Base-by-base conservation (phyloP, 2,113 vertebrate species). In the Ahaetulla prasina region DNA sequence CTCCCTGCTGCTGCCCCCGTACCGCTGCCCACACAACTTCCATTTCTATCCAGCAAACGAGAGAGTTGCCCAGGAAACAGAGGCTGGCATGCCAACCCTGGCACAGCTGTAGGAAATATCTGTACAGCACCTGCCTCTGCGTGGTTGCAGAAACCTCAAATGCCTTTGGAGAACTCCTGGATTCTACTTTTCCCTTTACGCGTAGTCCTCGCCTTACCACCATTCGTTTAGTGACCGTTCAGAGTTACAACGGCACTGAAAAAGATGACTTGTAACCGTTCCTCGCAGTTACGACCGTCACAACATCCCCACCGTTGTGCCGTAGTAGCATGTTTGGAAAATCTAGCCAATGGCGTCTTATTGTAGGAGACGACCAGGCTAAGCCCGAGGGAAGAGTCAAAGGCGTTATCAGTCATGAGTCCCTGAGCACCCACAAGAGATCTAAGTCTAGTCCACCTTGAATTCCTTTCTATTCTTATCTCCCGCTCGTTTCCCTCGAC, bases 61-160 rank as follows among this genome's bases (percentile, higher is more conserved):
- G 60, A 68, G 20, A n/a, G 49, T 63, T 35, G 91, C 20, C n/a
- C 91, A 60, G 91, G 89, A 93, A 93, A 60, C 88, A 60, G 55
- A 18, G 0, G 0, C 54, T 25, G 4, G 89, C 63, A 30, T 91
- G 9, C 55, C 22, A 91, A 14, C 89, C 45, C 39, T 85, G 68
- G 85, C 55, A 39, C 39, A 57, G 87, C 74, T 52, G 39, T 35
- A 27, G 47, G 47, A 88, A 80, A 88, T 55, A 3, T 39, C 89
- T 90, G 25, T 45, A 0, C 86, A 85, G 60, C 63, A 35, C 55
- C 85, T 85, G 0, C 2, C 43, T 39, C 14, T 53, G 47, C 85
- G 4, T 43, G 18, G 57, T 60, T 53, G 54, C 47, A 7, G 85
- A 20, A 23, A 43, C 23, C 91, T 92, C 57, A 50, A 30, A 30